Base-by-base conservation (phyloP, 2,113 vertebrate genomes). In the Fregata magnificens region DNA sequence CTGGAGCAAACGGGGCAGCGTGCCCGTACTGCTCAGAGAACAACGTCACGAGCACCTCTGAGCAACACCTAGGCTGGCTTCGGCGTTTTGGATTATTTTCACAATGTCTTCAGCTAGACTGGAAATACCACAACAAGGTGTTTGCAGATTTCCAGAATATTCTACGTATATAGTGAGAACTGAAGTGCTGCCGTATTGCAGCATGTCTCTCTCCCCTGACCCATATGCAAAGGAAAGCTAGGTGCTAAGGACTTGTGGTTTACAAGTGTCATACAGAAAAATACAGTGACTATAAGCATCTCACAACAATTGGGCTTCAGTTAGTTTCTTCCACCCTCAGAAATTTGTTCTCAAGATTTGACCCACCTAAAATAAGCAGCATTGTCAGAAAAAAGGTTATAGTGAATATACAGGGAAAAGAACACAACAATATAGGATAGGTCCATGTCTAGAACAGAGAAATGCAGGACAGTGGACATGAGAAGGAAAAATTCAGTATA, bases 161-260 rank as follows among this genome's bases (percentile, higher is more conserved):
- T 88, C 79, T 5, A 6, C 13, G 0, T 2, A 0, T 1, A 8
- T 4, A 10, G 38, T 7, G 44, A 58, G 29, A 88, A 13, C 9
- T 7, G 32, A 52, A 59, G n/a, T 14, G 58, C 55, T 49, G 32
- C 53, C 7, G 0, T 14, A 2, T 3, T 52, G 40, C 38, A 24
- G 50, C 9, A 3, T 8, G 17, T 13, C 44, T 38, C 53, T 59
- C 10, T 17, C 14, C 47, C 25, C 20, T 44, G 8, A 19, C 11
- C 18, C 16, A 0, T 2, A 5, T 20, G 50, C 4, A 1, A 49
- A 50, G 67, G 36, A 53, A 31, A 55, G 31, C 19, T 17, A 3
- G 14, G 40, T 22, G 16, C 31, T 25, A 6, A 61, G 24, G 20
- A 1, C 25, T 47, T 10, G 3, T 13, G 5, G 1, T 32, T 49